These are phyloP conservation scores for Melanocharis versteri DNA, from an alignment of 2,113 vertebrate species.

Conservation along the genomic window DNA sequence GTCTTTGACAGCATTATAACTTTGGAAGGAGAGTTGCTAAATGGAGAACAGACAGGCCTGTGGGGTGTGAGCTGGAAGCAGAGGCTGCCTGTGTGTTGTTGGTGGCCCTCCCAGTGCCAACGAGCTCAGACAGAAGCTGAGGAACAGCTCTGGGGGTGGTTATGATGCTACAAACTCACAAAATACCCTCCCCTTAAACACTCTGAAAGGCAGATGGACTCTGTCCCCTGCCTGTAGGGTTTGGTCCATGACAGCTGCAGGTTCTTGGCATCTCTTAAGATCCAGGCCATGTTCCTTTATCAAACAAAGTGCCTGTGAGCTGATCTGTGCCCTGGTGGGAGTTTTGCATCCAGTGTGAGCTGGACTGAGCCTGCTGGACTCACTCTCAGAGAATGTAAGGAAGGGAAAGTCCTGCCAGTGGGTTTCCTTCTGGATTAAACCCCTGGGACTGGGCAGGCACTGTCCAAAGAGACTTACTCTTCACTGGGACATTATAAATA, in stretches of 20 bases:
- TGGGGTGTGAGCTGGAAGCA: neutral
- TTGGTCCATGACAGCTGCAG: neutral
- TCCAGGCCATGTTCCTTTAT: neutral
- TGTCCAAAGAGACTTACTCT: neutral
- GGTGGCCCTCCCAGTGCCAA: neutral
- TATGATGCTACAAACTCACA: neutral
- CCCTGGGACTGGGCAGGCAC: conserved; percentile 21
- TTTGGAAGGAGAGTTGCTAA: neutral
- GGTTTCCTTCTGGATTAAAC: conserved; percentile 41
- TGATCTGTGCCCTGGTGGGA: neutral
- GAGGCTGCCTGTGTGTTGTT: neutral
- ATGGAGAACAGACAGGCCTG: neutral
- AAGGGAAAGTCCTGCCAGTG: neutral
- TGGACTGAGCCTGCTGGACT: neutral
- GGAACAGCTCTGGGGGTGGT: neutral
- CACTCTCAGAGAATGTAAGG: neutral
- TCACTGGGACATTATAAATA: neutral
- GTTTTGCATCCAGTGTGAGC: neutral
- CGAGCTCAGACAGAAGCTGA: neutral
- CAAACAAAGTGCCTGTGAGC: neutral
- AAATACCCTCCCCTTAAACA: neutral
- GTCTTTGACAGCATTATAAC: neutral
- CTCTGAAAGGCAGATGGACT: neutral
- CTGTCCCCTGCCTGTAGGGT: neutral
- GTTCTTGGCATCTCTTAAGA: neutral